Evolutionary conservation across 1,140 invertebrate species (phyloP).

Genomic region (Aradophagus sp.): DNA sequence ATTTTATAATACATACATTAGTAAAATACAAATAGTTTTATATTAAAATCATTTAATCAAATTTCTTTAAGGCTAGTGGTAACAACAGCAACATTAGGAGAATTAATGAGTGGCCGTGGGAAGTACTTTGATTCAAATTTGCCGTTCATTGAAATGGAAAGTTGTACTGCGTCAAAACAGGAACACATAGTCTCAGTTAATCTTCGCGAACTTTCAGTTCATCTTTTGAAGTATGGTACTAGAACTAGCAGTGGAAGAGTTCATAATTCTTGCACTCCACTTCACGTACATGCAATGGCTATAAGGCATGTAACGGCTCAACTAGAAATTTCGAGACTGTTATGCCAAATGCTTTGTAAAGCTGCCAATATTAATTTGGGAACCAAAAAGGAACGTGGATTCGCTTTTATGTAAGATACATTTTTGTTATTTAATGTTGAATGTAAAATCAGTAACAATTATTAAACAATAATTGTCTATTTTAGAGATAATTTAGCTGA

Average conservation of each 20-base stretch:
- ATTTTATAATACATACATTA: too few species aligned
- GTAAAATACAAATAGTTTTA: slow-evolving; percentile 5
- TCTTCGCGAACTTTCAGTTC: slow-evolving; percentile 86
- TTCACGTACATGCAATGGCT: slow-evolving; percentile 86
- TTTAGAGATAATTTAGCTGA: slow-evolving; percentile 83
- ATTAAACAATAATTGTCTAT: slow-evolving; percentile 34
- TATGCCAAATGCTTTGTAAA: slow-evolving; percentile 84
- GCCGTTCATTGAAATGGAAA: slow-evolving; percentile 88
- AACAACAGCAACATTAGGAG: slow-evolving; percentile 68
- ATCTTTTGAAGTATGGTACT: slow-evolving; percentile 82
- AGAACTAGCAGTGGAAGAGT: slow-evolving; percentile 70
- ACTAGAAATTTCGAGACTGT: slow-evolving; percentile 82
- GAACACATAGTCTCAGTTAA: slow-evolving; percentile 91
- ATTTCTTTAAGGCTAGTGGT: slow-evolving; percentile 60
- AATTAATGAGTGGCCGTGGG: slow-evolving; percentile 68
- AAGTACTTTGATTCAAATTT: slow-evolving; percentile 72
- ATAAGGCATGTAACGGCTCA: slow-evolving; percentile 87
- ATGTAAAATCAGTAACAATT: too few species aligned
- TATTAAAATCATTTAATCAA: too few species aligned
- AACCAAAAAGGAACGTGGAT: slow-evolving; percentile 83
- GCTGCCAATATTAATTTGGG: slow-evolving; percentile 80
- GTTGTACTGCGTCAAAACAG: slow-evolving; percentile 88
- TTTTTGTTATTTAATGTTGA: not conserved
- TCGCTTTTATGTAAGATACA: slow-evolving; percentile 82
- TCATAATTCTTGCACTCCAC: slow-evolving; percentile 76